A percentile compares a stretch with the other conserved stretches of the same genome.
Conservation (phyloP, 2,888 invertebrate genomes). For the Eupithecia insigniata region DNA sequence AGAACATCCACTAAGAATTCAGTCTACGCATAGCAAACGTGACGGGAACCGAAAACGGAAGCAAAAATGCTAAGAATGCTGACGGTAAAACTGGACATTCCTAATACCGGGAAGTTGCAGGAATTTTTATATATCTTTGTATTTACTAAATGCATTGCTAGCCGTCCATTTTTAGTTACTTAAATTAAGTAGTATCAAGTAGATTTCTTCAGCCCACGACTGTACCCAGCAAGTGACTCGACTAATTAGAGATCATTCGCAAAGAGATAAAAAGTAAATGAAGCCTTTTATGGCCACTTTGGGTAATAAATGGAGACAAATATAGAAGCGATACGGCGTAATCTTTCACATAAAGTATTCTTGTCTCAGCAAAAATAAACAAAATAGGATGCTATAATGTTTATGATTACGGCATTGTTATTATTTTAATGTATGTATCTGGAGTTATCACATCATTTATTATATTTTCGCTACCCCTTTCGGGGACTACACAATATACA, state of each 20-base stretch:
- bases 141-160: neutral
- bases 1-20: constrained; percentile 30
- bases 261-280: constrained; percentile 45
- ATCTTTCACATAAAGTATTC: constrained; percentile 34
- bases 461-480: constrained; percentile 2
- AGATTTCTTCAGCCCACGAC: constrained; percentile 6
- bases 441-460: constrained; percentile 3
- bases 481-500: neutral
- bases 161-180: neutral
- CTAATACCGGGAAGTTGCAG: neutral
- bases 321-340: constrained; percentile 37
- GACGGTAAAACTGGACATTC: constrained; percentile 17
- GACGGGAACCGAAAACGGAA: constrained; percentile 17
- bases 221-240: constrained; percentile 34
- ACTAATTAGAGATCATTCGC: constrained; percentile 46
- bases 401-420: constrained; percentile 23
- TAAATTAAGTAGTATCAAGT: neutral
- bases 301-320: constrained; percentile 39
- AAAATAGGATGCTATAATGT: constrained; percentile 24
- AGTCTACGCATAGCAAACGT: constrained; percentile 18
- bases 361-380: constrained; percentile 31
- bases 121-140: constrained; percentile 3
- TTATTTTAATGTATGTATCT: constrained; percentile 16
- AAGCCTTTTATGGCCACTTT: constrained; percentile 43
- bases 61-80: constrained; percentile 25